A percentile compares a stretch with the other conserved stretches of the same genome.
Conservation (phyloP, 1,140 invertebrate species). For the Sycophaga agraensis region DNA sequence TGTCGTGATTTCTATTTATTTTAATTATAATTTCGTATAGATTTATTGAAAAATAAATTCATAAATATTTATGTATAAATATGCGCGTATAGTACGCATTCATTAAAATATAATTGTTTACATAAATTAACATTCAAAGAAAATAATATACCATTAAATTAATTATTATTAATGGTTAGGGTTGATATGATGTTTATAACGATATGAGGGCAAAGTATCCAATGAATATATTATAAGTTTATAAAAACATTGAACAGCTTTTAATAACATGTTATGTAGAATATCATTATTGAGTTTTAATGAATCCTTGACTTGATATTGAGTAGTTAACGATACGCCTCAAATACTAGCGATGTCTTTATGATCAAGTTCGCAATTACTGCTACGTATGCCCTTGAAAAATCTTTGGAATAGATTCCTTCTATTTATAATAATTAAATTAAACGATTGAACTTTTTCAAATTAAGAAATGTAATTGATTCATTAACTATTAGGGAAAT, state of each 20-base stretch:
- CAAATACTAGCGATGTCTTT: neutral
- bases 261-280: slow-evolving; percentile 27
- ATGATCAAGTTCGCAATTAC: neutral
- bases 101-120: slow-evolving; percentile 5
- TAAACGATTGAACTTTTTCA: neutral
- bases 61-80: neutral
- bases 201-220: slow-evolving; percentile 37
- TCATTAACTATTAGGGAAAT: neutral
- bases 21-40: neutral
- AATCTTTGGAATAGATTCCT: neutral
- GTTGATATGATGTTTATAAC: slow-evolving; percentile 40
- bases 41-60: neutral
- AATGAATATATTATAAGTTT: slow-evolving; percentile 27
- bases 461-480: neutral
- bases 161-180: slow-evolving; percentile 13
- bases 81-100: neutral
- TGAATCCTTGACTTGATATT: slow-evolving; percentile 22
- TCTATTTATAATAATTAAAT: neutral
- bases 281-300: slow-evolving; percentile 7
- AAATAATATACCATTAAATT: slow-evolving; percentile 9
- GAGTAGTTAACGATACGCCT: slow-evolving; percentile 19
- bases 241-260: slow-evolving; percentile 28
- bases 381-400: neutral
- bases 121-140: neutral
- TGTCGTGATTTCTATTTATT: no score